Base-by-base conservation (phyloP, 2,888 invertebrate species). In the Plagodis pulveraria region DNA sequence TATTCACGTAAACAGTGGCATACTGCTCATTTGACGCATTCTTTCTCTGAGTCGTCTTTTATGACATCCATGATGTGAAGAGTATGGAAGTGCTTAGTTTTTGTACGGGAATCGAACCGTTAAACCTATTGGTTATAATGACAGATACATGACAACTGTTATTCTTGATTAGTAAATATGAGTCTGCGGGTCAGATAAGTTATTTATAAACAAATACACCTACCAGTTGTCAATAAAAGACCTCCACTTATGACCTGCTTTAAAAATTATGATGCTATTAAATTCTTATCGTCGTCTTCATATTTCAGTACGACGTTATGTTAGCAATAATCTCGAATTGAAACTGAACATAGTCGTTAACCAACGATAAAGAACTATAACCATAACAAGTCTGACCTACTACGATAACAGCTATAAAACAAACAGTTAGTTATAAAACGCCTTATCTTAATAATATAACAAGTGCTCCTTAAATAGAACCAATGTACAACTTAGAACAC, bases 401-500 rank as follows among this genome's bases (percentile, higher is more conserved):
- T 83, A 74, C 76, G 79, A 82, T 82, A 83, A 83, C 76, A 71
- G 59, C 74, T 76, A 78, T 83, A 78, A 82, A 84, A 83, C 77
- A 77, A 59, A 60, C 60, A 35, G 77, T 78, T 77, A 78, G 73
- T 76, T 81, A 79, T 76, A 77, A 78, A 78, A 71, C 72, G 69
- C 7, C 78, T 86, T 86, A 85, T 86, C 83, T 80, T 76, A 80
- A 81, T 78, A 77, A 74, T 68, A 74, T 72, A 74, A 80, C 78
- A 81, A 82, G 79, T 76, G 76, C 79, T 83, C 74, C 74, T 81
- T 80, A 81, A 80, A 83, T 79, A 76, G 69, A 76, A 75, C 71
- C 69, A 40, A 48, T 52, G 66, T 56, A 51, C 49, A 59, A 57
- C 60, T 50, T 56, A 62, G 66, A 68, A 68, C 70, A 67, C 65